phyloP scores from a whole-genome alignment of 2,888 invertebrate genomes.

The Hemithea aestivaria region DNA sequence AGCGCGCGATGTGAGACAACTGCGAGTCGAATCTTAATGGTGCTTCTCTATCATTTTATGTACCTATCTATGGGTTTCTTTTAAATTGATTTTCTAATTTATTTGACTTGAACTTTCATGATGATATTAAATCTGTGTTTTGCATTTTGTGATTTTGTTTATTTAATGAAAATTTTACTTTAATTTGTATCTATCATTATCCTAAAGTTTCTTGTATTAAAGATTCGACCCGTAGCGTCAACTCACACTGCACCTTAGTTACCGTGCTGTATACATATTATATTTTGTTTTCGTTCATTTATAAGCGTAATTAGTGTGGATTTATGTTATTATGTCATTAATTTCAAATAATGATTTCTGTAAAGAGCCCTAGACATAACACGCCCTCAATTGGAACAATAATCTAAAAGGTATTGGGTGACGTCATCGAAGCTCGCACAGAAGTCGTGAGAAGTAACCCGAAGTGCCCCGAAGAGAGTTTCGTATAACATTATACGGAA shows the following conservation, averaged over 20 bases:
- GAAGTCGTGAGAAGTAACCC: constrained; percentile 52
- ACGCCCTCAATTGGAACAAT: constrained; percentile 37
- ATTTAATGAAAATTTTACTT: constrained; percentile 4
- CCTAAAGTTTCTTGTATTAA: constrained; percentile 24
- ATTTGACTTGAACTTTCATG: neutral
- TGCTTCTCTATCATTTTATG: too few relatives aligned
- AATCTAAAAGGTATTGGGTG: constrained; percentile 40
- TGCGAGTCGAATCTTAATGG: constrained; percentile 58
- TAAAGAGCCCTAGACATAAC: constrained; percentile 51
- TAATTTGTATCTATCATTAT: constrained; percentile 4
- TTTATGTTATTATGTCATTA: constrained; percentile 71
- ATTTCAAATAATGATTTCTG: constrained; percentile 66
- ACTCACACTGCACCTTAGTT: constrained; percentile 77
- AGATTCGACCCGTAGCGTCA: constrained; percentile 62
- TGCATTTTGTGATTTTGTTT: constrained; percentile 3
- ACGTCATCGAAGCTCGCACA: constrained; percentile 51
- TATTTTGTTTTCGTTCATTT: constrained; percentile 72
- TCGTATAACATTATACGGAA: constrained; percentile 66
- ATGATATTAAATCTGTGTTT: neutral
- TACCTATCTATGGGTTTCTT: constrained; percentile 20
- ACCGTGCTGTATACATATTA: constrained; percentile 74
- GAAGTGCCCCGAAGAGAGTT: constrained; percentile 55
- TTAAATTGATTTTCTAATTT: neutral
- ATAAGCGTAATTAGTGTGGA: constrained; percentile 74
- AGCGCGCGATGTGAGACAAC: constrained; percentile 71